Percentiles rank a stretch among this genome's conserved stretches.
phyloP scores from a whole-genome alignment of 2,888 invertebrate species.

The Halocaridina rubra region DNA sequence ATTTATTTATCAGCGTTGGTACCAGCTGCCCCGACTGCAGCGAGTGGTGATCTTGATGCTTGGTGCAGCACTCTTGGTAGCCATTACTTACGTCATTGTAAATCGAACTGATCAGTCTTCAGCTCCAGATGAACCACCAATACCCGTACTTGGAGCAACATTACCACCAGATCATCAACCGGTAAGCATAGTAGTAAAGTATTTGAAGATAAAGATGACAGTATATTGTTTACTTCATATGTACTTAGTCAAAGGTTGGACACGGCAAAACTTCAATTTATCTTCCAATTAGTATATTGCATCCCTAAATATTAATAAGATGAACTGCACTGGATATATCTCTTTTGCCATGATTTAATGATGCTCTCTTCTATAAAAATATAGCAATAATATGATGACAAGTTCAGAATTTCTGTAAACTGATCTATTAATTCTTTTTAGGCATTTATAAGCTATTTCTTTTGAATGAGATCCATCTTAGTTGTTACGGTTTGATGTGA shows the following conservation, averaged over 20 bases:
- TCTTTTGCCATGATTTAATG: no score
- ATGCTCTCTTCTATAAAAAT: no score
- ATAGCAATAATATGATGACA: no score
- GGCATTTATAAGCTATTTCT: no score
- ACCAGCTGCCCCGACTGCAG: conserved; percentile 85
- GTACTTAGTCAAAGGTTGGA: background rate
- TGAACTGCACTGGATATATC: no score
- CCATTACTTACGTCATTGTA: conserved; percentile 26
- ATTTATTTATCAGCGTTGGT: conserved; percentile 80
- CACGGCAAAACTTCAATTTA: background rate
- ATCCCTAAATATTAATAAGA: no score
- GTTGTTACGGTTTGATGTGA: no score
- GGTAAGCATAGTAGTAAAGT: background rate
- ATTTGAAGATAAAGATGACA: background rate
- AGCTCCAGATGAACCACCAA: background rate
- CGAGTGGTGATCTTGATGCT: conserved; percentile 80
- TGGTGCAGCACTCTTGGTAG: conserved; percentile 35
- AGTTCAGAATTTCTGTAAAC: no score
- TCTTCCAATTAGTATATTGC: background rate
- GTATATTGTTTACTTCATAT: background rate
- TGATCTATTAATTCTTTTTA: no score
- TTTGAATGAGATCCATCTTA: no score
- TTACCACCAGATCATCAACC: background rate
- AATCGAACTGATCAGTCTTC: conserved; percentile 19
- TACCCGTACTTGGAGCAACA: no score